Evolutionary conservation across 64 coral and sea anemone species (phyloP).

Genomic region (Cladopsammia gracilis): DNA sequence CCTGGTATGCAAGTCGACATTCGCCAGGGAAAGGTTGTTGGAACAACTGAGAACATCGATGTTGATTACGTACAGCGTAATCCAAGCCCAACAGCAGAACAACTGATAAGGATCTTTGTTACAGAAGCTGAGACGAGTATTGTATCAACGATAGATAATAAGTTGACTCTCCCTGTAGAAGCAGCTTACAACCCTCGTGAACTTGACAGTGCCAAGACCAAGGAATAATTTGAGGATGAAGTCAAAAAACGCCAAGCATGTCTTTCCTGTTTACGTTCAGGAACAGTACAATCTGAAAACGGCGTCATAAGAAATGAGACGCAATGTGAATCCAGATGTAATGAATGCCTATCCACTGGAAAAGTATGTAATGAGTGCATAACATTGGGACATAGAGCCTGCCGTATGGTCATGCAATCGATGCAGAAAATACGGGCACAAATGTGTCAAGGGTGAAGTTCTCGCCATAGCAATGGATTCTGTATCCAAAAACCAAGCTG

Average conservation of each 20-base stretch:
- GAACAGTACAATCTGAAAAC: constrained; percentile 42
- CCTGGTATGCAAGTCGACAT: constrained; percentile 59
- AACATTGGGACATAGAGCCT: no score
- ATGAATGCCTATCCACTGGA: constrained; percentile 40
- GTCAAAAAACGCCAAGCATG: constrained; percentile 53
- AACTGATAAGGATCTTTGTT: constrained; percentile 62
- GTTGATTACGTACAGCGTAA: constrained; percentile 28
- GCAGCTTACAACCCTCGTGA: constrained; percentile 46
- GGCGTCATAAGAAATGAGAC: constrained; percentile 50
- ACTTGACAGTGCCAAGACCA: constrained; percentile 52
- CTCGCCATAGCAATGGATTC: constrained; percentile 44
- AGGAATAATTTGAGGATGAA: constrained; percentile 42
- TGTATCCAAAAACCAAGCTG: constrained; percentile 40
- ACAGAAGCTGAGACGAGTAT: constrained; percentile 48
- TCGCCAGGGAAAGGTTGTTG: constrained; percentile 60
- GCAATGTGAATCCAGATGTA: constrained; percentile 30
- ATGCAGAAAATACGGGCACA: constrained; percentile 35
- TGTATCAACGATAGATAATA: constrained; percentile 55
- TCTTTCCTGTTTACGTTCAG: constrained; percentile 57
- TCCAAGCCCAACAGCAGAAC: constrained; percentile 42
- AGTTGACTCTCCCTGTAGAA: constrained; percentile 59
- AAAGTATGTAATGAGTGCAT: no score
- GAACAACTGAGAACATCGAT: constrained; percentile 58
- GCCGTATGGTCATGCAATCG: no score
- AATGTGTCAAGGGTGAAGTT: constrained; percentile 47